Conservation (phyloP, 2,888 invertebrate species). For the Aspidiotus destructor region DNA sequence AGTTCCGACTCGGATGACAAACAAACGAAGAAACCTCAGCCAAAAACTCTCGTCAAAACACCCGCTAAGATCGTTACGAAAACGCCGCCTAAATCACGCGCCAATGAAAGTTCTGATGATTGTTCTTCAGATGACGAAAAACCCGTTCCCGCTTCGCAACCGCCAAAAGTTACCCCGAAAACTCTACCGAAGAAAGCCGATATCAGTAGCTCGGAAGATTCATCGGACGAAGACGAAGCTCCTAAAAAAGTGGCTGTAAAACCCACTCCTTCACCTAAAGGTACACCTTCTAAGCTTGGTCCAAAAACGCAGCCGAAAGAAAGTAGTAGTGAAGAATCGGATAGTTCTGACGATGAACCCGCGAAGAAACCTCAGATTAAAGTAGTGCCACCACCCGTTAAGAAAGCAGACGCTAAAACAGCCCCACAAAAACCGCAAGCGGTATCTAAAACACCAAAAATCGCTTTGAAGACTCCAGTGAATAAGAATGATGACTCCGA, state of each 20-base stretch:
- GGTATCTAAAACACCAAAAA: slow-evolving; percentile 40
- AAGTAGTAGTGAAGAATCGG: slow-evolving; percentile 26
- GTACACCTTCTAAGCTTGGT: background rate
- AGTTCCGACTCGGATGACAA: background rate
- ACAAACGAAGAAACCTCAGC: background rate
- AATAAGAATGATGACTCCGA: slow-evolving; percentile 44
- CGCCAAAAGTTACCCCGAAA: background rate
- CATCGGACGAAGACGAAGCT: background rate
- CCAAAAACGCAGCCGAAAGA: slow-evolving; percentile 33
- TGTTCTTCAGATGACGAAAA: background rate
- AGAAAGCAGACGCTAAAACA: slow-evolving; percentile 28
- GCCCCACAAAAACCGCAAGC: slow-evolving; percentile 11
- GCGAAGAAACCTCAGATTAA: slow-evolving; percentile 23
- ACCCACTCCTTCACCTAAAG: background rate
- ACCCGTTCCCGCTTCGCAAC: background rate
- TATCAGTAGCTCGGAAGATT: background rate
- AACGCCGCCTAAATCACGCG: background rate
- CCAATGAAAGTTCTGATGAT: background rate
- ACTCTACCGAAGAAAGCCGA: background rate
- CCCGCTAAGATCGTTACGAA: background rate
- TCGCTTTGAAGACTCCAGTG: slow-evolving; percentile 44
- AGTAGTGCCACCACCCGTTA: background rate
- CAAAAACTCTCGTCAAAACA: background rate
- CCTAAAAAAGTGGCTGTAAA: background rate
- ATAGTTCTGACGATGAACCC: slow-evolving; percentile 46